Evolutionary conservation across 2,888 invertebrate species (phyloP).

Genomic region (Hypercompe scribonia): DNA sequence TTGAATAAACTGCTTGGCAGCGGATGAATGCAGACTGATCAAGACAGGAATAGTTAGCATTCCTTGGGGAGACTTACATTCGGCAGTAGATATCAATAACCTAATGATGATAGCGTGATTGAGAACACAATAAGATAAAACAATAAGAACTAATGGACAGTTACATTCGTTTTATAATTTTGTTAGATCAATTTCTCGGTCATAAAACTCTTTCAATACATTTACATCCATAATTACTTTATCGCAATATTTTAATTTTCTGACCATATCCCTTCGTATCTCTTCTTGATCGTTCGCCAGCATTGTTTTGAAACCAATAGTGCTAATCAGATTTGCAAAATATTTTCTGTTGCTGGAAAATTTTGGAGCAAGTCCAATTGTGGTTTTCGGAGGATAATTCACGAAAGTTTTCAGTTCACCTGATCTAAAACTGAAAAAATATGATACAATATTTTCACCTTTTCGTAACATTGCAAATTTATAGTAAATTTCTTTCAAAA

Average conservation of each 20-base stretch:
- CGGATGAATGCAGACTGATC: no score
- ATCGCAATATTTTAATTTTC: slow-evolving; percentile 73
- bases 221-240: slow-evolving; percentile 62
- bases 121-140: no score
- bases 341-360: slow-evolving; percentile 75
- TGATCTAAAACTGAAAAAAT: slow-evolving; percentile 62
- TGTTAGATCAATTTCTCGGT: slow-evolving; percentile 67
- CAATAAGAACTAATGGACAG: background rate
- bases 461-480: no score
- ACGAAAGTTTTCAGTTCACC: slow-evolving; percentile 69
- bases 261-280: slow-evolving; percentile 55
- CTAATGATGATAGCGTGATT: no score
- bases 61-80: no score
- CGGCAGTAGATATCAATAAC: no score
- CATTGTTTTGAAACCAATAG: slow-evolving; percentile 67
- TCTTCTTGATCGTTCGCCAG: slow-evolving; percentile 63
- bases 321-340: slow-evolving; percentile 73
- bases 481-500: background rate
- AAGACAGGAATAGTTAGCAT: no score
- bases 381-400: slow-evolving; percentile 71
- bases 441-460: no score
- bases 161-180: slow-evolving; percentile 46
- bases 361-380: slow-evolving; percentile 71
- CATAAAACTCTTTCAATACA: slow-evolving; percentile 65
- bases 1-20: no score